Base-by-base conservation (phyloP, 2,113 vertebrate species). In the Zosterops pallidus region DNA sequence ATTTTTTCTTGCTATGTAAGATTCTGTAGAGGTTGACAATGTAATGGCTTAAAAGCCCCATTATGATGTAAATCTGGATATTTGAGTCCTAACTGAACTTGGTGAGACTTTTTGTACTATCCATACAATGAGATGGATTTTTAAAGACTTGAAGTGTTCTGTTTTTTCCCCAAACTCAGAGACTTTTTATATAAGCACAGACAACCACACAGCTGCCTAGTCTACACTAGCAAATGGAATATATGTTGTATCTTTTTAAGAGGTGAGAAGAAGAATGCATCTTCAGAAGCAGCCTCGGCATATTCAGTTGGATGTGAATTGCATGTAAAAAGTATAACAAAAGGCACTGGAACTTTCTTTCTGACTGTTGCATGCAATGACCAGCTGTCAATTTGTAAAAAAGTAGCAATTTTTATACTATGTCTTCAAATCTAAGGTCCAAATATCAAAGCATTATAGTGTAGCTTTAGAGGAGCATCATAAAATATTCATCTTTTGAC, bases 51-150 rank as follows among this genome's bases (percentile, higher is more conserved):
- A 59, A 92, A 94, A 95, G 78, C 71, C 21, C 72, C 25, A 91
- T 96, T 97, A 42, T 97, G 65, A 96, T 96, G 94, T 78, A 94
- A 96, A 96, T 96, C 57, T 93, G 80, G 49, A 31, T 93, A 79
- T 95, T 24, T 53, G 76, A 81, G 56, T 42, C 53, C 72, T 80
- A 74, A 88, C 44, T 49, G 60, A 94, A 86, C 35, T 89, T 6
- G 7, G 37, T 69, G 53, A 86, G 79, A 83, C 62, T 83, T 75
- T 75, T 46, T 94, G 44, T 92, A 56, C 47, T 89, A 80, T 29
- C 37, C 52, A 35, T 57, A 87, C 55, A 80, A 95, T 77, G 52
- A 60, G 70, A n/a, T 28, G 33, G 23, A 84, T 70, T 95, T 91
- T 88, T 47, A 88, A 59, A 94, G 56, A 19, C 57, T 85, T 80